Percentiles rank a stretch among this genome's conserved stretches.
phyloP scores from a whole-genome alignment of 2,797 vertebrate species.

The Echeneis naucrates region DNA sequence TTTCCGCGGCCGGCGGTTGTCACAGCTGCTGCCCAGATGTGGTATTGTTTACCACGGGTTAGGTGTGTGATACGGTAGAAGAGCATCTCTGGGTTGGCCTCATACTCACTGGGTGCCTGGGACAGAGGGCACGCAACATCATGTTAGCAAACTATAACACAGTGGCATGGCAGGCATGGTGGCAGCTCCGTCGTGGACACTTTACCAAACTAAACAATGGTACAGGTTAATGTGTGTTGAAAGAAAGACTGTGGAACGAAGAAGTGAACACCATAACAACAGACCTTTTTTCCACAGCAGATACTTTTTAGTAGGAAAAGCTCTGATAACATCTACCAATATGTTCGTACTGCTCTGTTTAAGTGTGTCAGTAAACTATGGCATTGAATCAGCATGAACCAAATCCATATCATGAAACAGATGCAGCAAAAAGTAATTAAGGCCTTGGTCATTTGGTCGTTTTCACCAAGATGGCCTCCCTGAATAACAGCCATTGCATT shows the following conservation, averaged over 20 bases:
- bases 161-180: slow-evolving; percentile 4
- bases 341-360: not conserved
- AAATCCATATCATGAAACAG: not conserved
- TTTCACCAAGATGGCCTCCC: not conserved
- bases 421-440: not conserved
- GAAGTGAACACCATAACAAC: not conserved
- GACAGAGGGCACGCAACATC: slow-evolving; percentile 52
- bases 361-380: not conserved
- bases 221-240: not conserved
- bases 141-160: slow-evolving; percentile 38
- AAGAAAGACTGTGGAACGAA: not conserved
- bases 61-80: slow-evolving; percentile 98
- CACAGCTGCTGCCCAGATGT: slow-evolving; percentile 98
- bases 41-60: slow-evolving; percentile 94
- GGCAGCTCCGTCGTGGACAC: not conserved
- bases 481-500: not conserved
- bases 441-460: not conserved
- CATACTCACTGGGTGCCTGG: slow-evolving; percentile 98
- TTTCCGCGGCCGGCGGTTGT: slow-evolving; percentile 97
- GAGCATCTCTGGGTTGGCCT: slow-evolving; percentile 95
- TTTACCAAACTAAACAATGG: not conserved
- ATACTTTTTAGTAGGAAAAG: not conserved
- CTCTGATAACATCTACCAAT: not conserved
- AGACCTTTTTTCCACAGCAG: not conserved
- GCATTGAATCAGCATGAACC: not conserved